Conservation (phyloP, 1,140 invertebrate species). For the Galendromus occidentalis region DNA sequence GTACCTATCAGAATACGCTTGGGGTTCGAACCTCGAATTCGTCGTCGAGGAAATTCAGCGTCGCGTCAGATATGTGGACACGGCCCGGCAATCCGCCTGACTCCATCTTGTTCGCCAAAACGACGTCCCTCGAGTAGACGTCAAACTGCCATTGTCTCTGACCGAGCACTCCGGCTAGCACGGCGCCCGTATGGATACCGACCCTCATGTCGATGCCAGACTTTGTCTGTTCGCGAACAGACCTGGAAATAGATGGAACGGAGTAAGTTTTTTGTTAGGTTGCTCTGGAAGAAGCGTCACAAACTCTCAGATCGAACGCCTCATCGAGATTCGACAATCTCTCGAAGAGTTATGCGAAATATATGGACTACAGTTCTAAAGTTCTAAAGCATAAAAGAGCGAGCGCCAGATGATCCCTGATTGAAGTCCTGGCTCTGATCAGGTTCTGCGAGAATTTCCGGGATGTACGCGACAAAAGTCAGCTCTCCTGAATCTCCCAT, state of each 20-base stretch:
- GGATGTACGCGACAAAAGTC: too few species aligned
- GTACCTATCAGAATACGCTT: too few species aligned
- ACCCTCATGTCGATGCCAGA: constrained; percentile 94
- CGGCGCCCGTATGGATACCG: constrained; percentile 76
- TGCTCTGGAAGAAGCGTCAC: too few species aligned
- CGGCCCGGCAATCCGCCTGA: constrained; percentile 79
- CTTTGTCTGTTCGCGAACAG: constrained; percentile 81
- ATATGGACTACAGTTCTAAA: too few species aligned
- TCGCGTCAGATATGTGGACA: constrained; percentile 86
- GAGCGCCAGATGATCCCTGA: too few species aligned
- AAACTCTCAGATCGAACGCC: too few species aligned
- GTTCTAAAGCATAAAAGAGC: too few species aligned
- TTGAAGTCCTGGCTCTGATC: too few species aligned
- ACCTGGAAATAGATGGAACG: constrained; percentile 35
- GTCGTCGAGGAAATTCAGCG: constrained; percentile 63
- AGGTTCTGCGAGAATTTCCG: too few species aligned
- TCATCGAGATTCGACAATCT: too few species aligned
- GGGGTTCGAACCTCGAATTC: constrained; percentile 69
- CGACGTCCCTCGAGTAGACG: constrained; percentile 84
- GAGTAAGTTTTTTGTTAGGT: background rate
- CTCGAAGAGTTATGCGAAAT: too few species aligned
- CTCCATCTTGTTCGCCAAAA: constrained; percentile 96
- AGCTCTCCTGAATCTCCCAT: too few species aligned
- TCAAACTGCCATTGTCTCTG: constrained; percentile 97
- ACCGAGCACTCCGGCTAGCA: constrained; percentile 83